Evolutionary conservation across 2,797 vertebrate genomes (phyloP), one percentile per base, ranked within the genome.

Genomic region (Neosilurus hyrtlii): DNA sequence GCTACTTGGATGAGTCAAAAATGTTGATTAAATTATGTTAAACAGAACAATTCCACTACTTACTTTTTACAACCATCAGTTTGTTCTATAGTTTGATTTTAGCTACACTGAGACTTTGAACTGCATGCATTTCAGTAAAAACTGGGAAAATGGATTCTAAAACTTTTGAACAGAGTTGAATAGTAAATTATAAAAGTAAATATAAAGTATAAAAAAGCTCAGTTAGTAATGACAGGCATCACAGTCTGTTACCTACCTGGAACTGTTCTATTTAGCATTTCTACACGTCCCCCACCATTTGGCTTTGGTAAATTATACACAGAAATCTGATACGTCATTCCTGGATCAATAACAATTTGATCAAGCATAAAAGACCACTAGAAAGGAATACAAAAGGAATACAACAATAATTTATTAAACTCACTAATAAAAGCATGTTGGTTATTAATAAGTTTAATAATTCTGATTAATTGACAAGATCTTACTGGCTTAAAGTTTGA

Each of bases 301-400:
- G 91, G 86, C 65, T 91, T 87, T 26, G 94, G 94, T 52, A 94
- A 86, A 84, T 94, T 92, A 67, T 88, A 88, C 75, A 92, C 59
- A 9, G 89, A 84, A 81, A 94, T 30, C 3, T 22, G 51, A 10
- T 94, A 95, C 1, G 86, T 90, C 22, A 87, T 87, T 0, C 80
- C 73, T 2, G 92, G 92, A 1, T 92, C 84, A 0, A 92, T 91
- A 57, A 87, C 83, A 66, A 93, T 74, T 62, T 85, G 88, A 68
- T 91, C 84, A 80, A 93, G 84, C 20, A 87, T 90, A 88, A 94
- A 94, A 0, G 24, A 89, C 93, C 93, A 94, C 94, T 94, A 35
- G 66, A 78, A 81, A 81, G 1, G 82, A 43, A 65, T 4, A 37
- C 24, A 57, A 57, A n/a, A n/a, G 9, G 3, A 57, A 26, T 37